Conservation (phyloP, 1,140 invertebrate genomes). For the Camponotus floridanus region DNA sequence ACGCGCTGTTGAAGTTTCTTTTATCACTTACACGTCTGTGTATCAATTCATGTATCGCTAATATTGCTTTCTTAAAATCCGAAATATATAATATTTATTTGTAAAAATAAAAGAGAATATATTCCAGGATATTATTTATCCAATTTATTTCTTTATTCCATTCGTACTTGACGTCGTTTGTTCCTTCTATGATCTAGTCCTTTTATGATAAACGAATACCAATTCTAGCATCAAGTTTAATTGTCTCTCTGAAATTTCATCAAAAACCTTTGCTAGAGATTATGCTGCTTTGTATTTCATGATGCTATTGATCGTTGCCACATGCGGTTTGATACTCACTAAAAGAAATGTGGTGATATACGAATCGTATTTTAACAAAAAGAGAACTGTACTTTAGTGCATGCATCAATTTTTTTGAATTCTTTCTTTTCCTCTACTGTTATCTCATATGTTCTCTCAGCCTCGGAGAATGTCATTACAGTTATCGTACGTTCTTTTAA, state of each 20-base stretch:
- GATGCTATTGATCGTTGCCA: constrained; percentile 3
- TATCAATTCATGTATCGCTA: neutral
- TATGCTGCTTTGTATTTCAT: neutral
- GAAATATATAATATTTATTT: neutral
- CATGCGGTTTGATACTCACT: neutral
- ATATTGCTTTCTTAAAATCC: neutral
- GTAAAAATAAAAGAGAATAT: neutral
- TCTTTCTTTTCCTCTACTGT: neutral
- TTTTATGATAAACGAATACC: neutral
- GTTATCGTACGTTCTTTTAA: constrained; percentile 40
- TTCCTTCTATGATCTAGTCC: too few relatives aligned
- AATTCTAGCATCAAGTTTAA: neutral
- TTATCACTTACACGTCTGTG: too few relatives aligned
- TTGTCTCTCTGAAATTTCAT: neutral
- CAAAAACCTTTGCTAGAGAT: neutral
- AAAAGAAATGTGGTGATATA: neutral
- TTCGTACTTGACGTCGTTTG: neutral
- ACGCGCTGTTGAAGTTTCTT: constrained; percentile 1
- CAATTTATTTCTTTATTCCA: neutral
- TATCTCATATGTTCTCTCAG: constrained; percentile 12
- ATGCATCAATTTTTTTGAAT: constrained; percentile 42
- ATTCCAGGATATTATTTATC: neutral
- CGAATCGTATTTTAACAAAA: constrained; percentile 18
- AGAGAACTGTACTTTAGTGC: constrained; percentile 34
- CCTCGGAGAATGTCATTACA: constrained; percentile 13